Evolutionary conservation across 2,113 vertebrate genomes (phyloP).

Genomic region (Saccopteryx bilineata): DNA sequence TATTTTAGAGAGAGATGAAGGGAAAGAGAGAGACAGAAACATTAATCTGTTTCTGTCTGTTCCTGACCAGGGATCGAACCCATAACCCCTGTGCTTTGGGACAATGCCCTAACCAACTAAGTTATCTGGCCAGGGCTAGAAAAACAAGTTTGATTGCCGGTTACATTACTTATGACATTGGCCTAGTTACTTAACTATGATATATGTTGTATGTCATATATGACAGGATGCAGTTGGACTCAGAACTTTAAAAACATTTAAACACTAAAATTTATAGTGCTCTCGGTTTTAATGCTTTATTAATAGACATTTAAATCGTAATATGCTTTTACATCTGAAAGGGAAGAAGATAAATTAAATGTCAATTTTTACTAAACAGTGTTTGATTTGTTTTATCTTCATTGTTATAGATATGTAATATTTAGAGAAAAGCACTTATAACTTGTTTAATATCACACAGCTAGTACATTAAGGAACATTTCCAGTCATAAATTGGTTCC

Average conservation of each 20-base stretch:
- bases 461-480: background rate
- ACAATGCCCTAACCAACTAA: no score
- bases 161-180: background rate
- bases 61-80: no score
- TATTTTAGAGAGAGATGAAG: no score
- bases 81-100: no score
- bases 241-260: constrained; percentile 3
- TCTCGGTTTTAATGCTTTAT: background rate
- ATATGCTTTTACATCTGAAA: background rate
- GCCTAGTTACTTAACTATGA: background rate
- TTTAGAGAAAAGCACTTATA: background rate
- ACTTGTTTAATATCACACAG: background rate
- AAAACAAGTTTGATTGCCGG: constrained; percentile 38
- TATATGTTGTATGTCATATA: background rate
- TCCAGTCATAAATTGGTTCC: background rate
- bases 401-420: background rate
- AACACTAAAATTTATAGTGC: background rate
- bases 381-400: background rate
- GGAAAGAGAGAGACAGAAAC: no score
- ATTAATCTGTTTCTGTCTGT: no score
- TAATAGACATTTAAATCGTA: background rate
- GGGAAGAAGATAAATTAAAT: background rate
- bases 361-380: background rate
- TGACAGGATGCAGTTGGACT: background rate
- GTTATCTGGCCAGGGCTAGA: no score